A percentile compares a stretch with the other conserved stretches of the same genome.
Conservation (phyloP, 2,888 invertebrate genomes). For the Euspilapteryx auroguttella region DNA sequence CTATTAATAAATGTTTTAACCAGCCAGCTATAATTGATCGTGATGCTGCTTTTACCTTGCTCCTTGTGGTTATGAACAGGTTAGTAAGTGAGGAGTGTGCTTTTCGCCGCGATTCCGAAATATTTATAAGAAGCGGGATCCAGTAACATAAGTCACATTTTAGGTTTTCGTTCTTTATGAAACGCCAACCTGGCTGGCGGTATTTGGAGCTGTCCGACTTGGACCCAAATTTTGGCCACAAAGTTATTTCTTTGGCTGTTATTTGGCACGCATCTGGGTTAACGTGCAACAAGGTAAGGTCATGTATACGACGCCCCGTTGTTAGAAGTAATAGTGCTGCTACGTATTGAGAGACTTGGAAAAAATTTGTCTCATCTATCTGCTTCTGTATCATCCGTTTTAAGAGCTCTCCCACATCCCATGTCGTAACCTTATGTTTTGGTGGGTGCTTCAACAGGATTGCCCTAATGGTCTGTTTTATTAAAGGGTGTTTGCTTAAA, state of each 20-base stretch:
- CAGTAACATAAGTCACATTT: background rate
- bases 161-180: background rate
- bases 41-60: slow-evolving; percentile 1
- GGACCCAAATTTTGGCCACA: background rate
- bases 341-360: background rate
- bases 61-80: background rate
- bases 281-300: background rate
- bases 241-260: background rate
- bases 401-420: background rate
- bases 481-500: background rate
- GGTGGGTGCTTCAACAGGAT: background rate
- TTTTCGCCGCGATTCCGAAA: background rate
- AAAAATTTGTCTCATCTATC: background rate
- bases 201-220: background rate
- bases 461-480: background rate
- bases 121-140: background rate
- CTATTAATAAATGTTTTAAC: slow-evolving; percentile 3
- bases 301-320: slow-evolving; percentile 1
- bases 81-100: background rate
- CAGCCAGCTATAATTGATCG: slow-evolving; percentile 1
- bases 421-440: background rate
- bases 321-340: background rate
- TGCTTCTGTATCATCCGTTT: background rate
- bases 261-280: background rate
- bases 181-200: background rate